Percentiles rank a stretch among this genome's conserved stretches.
phyloP scores from a whole-genome alignment of 2,113 vertebrate species.

The Xerus inauris region DNA sequence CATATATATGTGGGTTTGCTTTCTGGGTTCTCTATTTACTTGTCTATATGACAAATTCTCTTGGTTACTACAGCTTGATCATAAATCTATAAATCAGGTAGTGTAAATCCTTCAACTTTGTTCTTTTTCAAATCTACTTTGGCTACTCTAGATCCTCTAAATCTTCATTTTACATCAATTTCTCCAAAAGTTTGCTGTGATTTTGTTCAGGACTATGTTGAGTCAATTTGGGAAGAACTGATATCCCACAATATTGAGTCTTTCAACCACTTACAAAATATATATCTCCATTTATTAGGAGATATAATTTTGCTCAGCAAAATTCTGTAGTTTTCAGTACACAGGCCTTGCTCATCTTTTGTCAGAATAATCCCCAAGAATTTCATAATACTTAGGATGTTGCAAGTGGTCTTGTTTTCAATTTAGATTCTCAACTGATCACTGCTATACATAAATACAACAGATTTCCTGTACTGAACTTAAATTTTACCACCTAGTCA shows the following conservation, averaged over 20 bases:
- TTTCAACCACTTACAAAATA: not conserved
- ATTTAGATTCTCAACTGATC: not conserved
- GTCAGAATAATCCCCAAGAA: not conserved
- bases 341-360: not conserved
- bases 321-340: not conserved
- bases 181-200: not conserved
- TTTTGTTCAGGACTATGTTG: not conserved
- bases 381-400: not conserved
- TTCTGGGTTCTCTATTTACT: not conserved
- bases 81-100: not conserved
- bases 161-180: not conserved
- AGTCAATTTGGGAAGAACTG: not conserved
- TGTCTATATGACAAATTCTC: not conserved
- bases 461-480: not conserved
- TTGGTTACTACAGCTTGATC: not conserved
- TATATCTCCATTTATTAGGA: not conserved
- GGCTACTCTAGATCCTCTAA: not conserved
- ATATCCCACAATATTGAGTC: not conserved
- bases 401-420: not conserved
- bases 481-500: not conserved
- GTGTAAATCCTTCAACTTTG: not conserved
- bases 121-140: not conserved
- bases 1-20: not conserved
- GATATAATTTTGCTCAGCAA: not conserved
- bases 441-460: not conserved